Evolutionary conservation across 2,888 invertebrate species (phyloP).

Genomic region (Drosophila pullipes): DNA sequence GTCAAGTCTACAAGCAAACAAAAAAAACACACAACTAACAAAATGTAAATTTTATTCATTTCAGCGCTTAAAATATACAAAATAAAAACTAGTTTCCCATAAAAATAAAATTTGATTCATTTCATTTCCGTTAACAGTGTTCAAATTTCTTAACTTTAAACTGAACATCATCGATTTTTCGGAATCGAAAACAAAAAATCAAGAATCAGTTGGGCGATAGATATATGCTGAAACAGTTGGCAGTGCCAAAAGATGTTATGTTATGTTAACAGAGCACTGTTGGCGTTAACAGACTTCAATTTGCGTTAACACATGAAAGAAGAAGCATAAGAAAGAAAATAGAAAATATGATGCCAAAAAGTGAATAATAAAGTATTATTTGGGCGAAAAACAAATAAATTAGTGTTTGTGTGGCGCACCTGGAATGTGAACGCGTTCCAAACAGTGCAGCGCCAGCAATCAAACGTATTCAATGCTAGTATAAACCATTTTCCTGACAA

Average conservation of each 20-base stretch:
- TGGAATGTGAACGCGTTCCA: constrained; percentile 49
- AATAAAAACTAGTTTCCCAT: constrained; percentile 64
- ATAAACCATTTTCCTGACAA: constrained; percentile 42
- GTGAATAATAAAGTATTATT: constrained; percentile 62
- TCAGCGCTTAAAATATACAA: constrained; percentile 65
- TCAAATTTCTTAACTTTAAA: not conserved
- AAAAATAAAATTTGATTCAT: constrained; percentile 1
- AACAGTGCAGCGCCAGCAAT: constrained; percentile 37
- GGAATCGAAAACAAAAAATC: constrained; percentile 12
- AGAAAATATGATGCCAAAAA: constrained; percentile 70
- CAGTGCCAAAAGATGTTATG: constrained; percentile 33
- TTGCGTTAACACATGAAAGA: constrained; percentile 43
- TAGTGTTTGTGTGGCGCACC: constrained; percentile 42
- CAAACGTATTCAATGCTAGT: constrained; percentile 22
- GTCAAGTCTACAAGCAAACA: constrained; percentile 13
- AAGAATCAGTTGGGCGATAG: constrained; percentile 7
- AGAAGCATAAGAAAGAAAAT: constrained; percentile 65
- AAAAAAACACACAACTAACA: constrained; percentile 39
- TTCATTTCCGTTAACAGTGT: not conserved
- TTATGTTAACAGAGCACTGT: constrained; percentile 28
- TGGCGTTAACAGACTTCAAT: constrained; percentile 32
- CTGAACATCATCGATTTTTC: constrained; percentile 13
- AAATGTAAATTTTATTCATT: constrained; percentile 62
- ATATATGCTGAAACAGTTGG: constrained; percentile 28
- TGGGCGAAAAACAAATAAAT: constrained; percentile 38